A percentile compares a stretch with the other conserved stretches of the same genome.
phyloP scores from a whole-genome alignment of 2,113 vertebrate species.

The Furnarius figulus region DNA sequence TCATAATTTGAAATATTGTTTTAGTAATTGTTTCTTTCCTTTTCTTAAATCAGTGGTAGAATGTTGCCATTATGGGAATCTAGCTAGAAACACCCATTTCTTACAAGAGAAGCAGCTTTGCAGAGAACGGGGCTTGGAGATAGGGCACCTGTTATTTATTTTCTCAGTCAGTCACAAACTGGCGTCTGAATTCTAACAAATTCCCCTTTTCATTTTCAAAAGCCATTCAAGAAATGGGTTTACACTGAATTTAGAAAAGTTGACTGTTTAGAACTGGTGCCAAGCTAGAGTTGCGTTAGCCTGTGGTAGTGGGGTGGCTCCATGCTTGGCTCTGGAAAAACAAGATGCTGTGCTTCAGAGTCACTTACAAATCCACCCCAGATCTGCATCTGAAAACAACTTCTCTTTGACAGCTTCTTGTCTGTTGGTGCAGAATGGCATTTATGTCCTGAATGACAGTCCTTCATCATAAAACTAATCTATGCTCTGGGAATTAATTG shows the following conservation, averaged over 20 bases:
- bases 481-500: neutral
- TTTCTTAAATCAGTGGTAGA: constrained; percentile 33
- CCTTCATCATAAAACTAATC: neutral
- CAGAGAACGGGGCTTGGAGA: neutral
- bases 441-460: neutral
- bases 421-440: neutral
- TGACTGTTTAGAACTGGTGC: neutral
- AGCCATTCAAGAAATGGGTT: constrained; percentile 45
- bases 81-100: constrained; percentile 6
- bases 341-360: neutral
- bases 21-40: constrained; percentile 36
- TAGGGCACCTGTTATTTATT: constrained; percentile 36
- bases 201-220: neutral
- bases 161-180: constrained; percentile 19
- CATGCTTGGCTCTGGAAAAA: neutral
- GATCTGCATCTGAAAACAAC: neutral
- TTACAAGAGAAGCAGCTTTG: constrained; percentile 11
- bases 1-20: constrained; percentile 47
- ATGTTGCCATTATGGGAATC: constrained; percentile 27
- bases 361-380: neutral
- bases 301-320: neutral
- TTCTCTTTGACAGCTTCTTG: neutral
- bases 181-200: constrained; percentile 10
- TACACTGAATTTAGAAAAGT: constrained; percentile 44
- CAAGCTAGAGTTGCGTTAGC: neutral